These are phyloP conservation scores for Arctocebus calabarensis DNA, from an alignment of 2,797 vertebrate genomes.

Conservation along the genomic window DNA sequence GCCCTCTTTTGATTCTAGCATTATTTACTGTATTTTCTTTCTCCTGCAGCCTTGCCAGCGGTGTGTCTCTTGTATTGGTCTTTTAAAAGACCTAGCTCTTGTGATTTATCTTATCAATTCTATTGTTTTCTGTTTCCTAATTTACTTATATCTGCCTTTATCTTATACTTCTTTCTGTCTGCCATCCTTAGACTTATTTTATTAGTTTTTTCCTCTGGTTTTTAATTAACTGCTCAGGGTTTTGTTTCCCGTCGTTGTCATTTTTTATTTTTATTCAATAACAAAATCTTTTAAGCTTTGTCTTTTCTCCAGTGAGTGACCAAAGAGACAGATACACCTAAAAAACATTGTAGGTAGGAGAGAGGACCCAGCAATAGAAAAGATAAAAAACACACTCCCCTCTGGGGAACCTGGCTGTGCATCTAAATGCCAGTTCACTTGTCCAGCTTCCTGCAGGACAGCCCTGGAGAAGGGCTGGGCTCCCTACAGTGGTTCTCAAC, in stretches of 20 bases:
- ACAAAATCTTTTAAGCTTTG: constrained; percentile 1
- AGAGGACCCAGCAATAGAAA: neutral
- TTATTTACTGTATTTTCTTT: constrained; percentile 5
- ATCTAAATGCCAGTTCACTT: neutral
- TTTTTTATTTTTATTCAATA: neutral
- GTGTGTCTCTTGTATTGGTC: neutral
- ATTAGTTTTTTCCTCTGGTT: neutral
- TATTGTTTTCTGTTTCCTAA: constrained; percentile 52
- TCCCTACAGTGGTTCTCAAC: neutral
- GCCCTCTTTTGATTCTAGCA: neutral
- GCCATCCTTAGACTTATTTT: neutral
- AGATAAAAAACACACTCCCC: neutral
- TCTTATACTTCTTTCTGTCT: constrained; percentile 40
- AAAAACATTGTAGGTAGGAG: neutral
- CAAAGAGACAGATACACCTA: neutral
- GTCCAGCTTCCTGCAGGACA: neutral
- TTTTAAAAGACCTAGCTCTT: constrained; percentile 21
- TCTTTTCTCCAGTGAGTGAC: neutral
- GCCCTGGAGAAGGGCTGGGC: neutral
- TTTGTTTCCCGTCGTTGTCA: neutral
- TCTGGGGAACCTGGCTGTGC: neutral
- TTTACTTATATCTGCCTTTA: constrained; percentile 35
- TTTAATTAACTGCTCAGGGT: neutral
- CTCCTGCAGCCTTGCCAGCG: constrained; percentile 1
- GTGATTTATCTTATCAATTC: constrained; percentile 17